Percentiles rank a stretch among this genome's conserved stretches.
Evolutionary conservation across 2,113 vertebrate genomes (phyloP).

Genomic region (Lates calcarifer): DNA sequence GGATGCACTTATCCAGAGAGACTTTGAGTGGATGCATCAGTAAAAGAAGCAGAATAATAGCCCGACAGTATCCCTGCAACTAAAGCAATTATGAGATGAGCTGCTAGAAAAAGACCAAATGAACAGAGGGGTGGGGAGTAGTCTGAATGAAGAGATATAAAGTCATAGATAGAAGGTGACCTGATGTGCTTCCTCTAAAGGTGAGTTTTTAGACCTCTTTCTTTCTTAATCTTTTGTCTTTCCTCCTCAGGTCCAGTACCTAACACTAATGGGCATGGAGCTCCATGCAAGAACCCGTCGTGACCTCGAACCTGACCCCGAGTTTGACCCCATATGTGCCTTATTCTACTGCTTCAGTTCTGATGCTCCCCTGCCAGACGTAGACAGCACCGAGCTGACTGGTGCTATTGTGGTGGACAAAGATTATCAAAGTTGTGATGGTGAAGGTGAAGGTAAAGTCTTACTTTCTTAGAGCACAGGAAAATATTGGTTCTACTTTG

Average conservation of each 20-base stretch:
- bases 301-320: constrained; percentile 96
- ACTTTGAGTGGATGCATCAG: background rate
- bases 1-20: background rate
- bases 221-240: no score
- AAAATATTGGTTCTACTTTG: background rate
- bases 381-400: constrained; percentile 85
- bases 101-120: no score
- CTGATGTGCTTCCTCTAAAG: background rate
- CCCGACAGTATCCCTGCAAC: background rate
- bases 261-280: constrained; percentile 96
- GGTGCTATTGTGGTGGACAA: constrained; percentile 93
- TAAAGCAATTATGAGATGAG: background rate
- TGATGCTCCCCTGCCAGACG: constrained; percentile 86
- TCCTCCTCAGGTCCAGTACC: constrained; percentile 89
- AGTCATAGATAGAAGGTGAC: background rate
- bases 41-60: background rate
- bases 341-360: constrained; percentile 97
- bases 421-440: constrained; percentile 78
- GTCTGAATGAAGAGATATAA: background rate
- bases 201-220: background rate
- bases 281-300: constrained; percentile 94
- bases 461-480: background rate
- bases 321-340: constrained; percentile 99
- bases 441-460: constrained; percentile 87
- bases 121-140: background rate